Base-by-base conservation (phyloP, 2,888 invertebrate genomes). In the Sepioteuthis lessoniana region DNA sequence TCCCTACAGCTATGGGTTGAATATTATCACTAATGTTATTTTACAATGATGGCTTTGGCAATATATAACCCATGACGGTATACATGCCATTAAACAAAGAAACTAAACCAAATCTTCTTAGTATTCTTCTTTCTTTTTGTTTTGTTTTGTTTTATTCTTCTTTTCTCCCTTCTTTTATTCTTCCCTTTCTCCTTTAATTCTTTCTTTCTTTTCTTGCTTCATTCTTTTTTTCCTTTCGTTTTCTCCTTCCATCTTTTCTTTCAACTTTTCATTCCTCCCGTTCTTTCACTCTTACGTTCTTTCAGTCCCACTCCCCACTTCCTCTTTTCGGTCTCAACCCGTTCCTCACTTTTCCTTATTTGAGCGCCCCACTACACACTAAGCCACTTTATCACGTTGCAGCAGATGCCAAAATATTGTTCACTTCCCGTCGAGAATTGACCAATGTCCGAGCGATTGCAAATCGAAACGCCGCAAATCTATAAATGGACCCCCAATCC, bases 361-460 rank as follows among this genome's bases (percentile, higher is more conserved):
- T 76, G n/a, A 76, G n/a, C 16, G 16, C 76, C 35, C n/a, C 13
- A 4, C n/a, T 19, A 10, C 16, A 4, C 76, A 16, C n/a, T 13
- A n/a, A 35, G 35, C 76, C 76, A 76, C n/a, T 76, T 76, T 76
- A 76, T 76, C 76, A 76, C n/a, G 76, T 35, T 35, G 76, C 35
- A 35, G 76, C 76, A 76, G 76, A 35, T 76, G 76, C 76, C 76
- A 76, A 76, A 76, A 76, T 76, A 76, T 76, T 76, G 76, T n/a
- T 19, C 76, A 76, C 76, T 76, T 76, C 76, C 76, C 76, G 76
- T 25, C 76, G 76, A n/a, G n/a, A 35, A 76, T 76, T 76, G 76
- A 76, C 76, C 76, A 76, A 76, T 76, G 76, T 76, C 76, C 76
- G n/a, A 76, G 16, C 76, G 76, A 76, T 76, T 76, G n/a, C 76